phyloP scores from a whole-genome alignment of 1,140 invertebrate genomes.

The Orius insidiosus region DNA sequence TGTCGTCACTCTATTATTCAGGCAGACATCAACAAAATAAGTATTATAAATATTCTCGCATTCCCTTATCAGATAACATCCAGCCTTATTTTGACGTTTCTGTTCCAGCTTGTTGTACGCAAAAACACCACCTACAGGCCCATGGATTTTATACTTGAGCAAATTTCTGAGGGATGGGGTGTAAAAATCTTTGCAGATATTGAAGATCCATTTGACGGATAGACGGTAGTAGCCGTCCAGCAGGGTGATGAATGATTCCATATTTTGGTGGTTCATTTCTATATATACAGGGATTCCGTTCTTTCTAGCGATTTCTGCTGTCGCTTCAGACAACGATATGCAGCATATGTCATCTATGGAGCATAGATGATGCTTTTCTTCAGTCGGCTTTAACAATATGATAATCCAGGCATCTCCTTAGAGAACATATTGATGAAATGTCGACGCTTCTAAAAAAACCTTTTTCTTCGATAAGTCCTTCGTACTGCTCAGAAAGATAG shows the following conservation, averaged over 20 bases:
- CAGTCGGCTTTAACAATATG: slow-evolving; percentile 30
- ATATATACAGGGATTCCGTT: slow-evolving; percentile 62
- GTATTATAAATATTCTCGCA: slow-evolving; percentile 57
- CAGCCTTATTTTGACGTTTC: slow-evolving; percentile 50
- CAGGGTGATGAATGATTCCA: slow-evolving; percentile 65
- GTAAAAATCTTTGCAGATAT: slow-evolving; percentile 59
- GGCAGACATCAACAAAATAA: slow-evolving; percentile 65
- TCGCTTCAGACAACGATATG: slow-evolving; percentile 47
- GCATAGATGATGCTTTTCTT: slow-evolving; percentile 36
- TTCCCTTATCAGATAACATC: slow-evolving; percentile 64
- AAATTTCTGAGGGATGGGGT: slow-evolving; percentile 61
- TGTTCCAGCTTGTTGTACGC: slow-evolving; percentile 64
- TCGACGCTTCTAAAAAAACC: slow-evolving; percentile 36
- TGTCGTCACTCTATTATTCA: slow-evolving; percentile 41
- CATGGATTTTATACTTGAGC: slow-evolving; percentile 64
- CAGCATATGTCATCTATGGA: slow-evolving; percentile 67
- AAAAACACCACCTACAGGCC: slow-evolving; percentile 68
- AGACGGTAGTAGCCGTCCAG: slow-evolving; percentile 79
- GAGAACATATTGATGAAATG: slow-evolving; percentile 54
- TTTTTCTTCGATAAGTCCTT: slow-evolving; percentile 43
- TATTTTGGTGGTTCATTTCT: slow-evolving; percentile 39
- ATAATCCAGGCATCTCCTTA: slow-evolving; percentile 41
- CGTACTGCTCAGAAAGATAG: slow-evolving; percentile 61
- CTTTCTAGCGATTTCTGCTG: slow-evolving; percentile 57
- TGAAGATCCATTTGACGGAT: slow-evolving; percentile 75